A percentile compares a stretch with the other conserved stretches of the same genome.
Evolutionary conservation across 2,113 vertebrate genomes (phyloP).

Genomic region (Lethenteron reissneri): DNA sequence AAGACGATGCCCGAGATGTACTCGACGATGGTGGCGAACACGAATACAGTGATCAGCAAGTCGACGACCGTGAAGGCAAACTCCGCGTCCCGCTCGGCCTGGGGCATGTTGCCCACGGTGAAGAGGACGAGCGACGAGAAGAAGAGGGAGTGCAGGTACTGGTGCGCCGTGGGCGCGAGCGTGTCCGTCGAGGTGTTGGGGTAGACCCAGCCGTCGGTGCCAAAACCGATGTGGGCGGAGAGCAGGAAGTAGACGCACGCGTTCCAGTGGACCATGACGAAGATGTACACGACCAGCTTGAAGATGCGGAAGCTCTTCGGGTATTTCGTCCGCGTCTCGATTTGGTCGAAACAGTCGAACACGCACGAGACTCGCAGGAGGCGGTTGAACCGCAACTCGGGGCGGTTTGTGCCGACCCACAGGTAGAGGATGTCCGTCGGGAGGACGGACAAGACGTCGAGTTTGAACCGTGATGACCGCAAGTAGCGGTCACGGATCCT

Average conservation of each 20-base stretch:
- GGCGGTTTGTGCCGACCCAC: slow-evolving; percentile 23
- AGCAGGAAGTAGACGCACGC: slow-evolving; percentile 60
- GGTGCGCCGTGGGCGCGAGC: slow-evolving; percentile 27
- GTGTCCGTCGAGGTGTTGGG: slow-evolving; percentile 27
- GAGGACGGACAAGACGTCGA: slow-evolving; percentile 33
- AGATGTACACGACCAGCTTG: slow-evolving; percentile 57
- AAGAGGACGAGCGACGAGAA: slow-evolving; percentile 56
- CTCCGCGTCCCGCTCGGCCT: slow-evolving; percentile 33
- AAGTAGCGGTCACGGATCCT: slow-evolving; percentile 29
- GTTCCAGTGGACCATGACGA: slow-evolving; percentile 64
- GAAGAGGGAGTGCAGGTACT: slow-evolving; percentile 75
- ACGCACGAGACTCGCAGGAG: slow-evolving; percentile 36
- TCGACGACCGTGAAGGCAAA: slow-evolving; percentile 49
- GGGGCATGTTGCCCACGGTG: slow-evolving; percentile 46
- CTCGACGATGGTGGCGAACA: slow-evolving; percentile 61
- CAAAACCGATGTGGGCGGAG: slow-evolving; percentile 42
- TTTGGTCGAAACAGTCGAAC: slow-evolving; percentile 42
- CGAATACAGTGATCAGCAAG: slow-evolving; percentile 60
- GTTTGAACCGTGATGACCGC: slow-evolving; percentile 25
- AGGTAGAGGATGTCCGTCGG: slow-evolving; percentile 50
- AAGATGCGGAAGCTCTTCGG: slow-evolving; percentile 50
- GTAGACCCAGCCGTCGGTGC: slow-evolving; percentile 51
- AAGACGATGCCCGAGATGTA: slow-evolving; percentile 46
- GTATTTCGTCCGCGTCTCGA: slow-evolving; percentile 44
- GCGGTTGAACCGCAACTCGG: slow-evolving; percentile 41